phyloP scores from a whole-genome alignment of 2,888 invertebrate genomes.

The Cataglyphis altisquamis region DNA sequence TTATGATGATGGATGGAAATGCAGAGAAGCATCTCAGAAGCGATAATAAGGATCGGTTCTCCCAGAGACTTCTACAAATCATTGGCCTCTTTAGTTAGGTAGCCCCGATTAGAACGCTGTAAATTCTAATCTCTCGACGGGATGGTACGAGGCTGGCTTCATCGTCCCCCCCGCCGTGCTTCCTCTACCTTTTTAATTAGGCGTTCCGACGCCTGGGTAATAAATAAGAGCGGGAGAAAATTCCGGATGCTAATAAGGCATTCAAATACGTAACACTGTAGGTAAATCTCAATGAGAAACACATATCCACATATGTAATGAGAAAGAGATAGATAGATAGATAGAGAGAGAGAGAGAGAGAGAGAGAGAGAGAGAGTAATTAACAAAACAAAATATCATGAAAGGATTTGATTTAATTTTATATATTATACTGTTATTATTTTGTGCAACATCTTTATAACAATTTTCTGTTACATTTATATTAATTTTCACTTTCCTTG shows the following conservation, averaged over 20 bases:
- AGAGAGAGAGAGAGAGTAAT: neutral
- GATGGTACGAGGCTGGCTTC: slow-evolving; percentile 49
- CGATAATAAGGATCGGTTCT: slow-evolving; percentile 64
- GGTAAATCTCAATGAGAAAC: slow-evolving; percentile 30
- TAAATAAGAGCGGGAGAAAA: slow-evolving; percentile 63
- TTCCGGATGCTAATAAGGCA: slow-evolving; percentile 63
- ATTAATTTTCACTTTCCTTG: neutral
- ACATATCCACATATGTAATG: neutral
- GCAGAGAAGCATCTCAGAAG: slow-evolving; percentile 48
- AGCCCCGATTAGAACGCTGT: slow-evolving; percentile 71
- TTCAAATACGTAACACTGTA: slow-evolving; percentile 36
- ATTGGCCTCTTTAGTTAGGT: slow-evolving; percentile 68
- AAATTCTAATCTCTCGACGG: slow-evolving; percentile 76
- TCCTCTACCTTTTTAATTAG: slow-evolving; percentile 67
- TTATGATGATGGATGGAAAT: neutral
- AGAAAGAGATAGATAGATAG: neutral
- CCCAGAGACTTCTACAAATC: slow-evolving; percentile 60
- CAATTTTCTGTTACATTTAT: neutral
- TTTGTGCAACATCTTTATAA: neutral
- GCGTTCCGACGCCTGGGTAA: slow-evolving; percentile 58
- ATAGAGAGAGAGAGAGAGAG: neutral
- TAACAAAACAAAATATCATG: neutral
- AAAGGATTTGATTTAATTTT: neutral
- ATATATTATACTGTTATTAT: neutral
- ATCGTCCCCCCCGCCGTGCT: slow-evolving; percentile 38